phyloP scores from a whole-genome alignment of 2,797 vertebrate species.

The Enteromius viviparus region DNA sequence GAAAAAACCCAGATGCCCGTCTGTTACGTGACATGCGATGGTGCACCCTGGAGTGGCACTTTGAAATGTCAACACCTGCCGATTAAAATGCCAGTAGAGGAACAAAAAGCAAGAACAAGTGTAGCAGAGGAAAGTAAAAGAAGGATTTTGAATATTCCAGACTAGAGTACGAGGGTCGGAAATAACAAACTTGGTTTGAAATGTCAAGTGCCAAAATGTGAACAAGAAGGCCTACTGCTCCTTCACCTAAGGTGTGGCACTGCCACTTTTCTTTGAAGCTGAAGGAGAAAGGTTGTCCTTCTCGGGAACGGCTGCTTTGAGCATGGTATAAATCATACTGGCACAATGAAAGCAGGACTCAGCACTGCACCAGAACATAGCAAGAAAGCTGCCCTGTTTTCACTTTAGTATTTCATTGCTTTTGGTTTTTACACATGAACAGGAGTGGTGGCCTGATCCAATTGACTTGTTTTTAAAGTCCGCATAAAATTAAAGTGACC shows the following conservation, averaged over 20 bases:
- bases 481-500: neutral
- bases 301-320: neutral
- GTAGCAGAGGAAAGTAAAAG: slow-evolving; percentile 19
- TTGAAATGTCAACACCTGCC: slow-evolving; percentile 47
- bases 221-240: slow-evolving; percentile 14
- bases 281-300: slow-evolving; percentile 24
- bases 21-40: neutral
- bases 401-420: neutral
- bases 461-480: neutral
- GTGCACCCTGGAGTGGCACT: slow-evolving; percentile 1
- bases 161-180: neutral
- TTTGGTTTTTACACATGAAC: neutral
- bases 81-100: slow-evolving; percentile 16
- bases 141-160: slow-evolving; percentile 22
- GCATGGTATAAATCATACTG: slow-evolving; percentile 47
- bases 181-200: slow-evolving; percentile 23
- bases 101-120: slow-evolving; percentile 28
- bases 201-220: slow-evolving; percentile 39
- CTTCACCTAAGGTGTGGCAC: neutral
- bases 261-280: slow-evolving; percentile 18
- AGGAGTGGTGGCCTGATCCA: neutral
- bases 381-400: slow-evolving; percentile 26
- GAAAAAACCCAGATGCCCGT: neutral
- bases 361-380: slow-evolving; percentile 6
- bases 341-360: slow-evolving; percentile 54